These are phyloP conservation scores for Notolabrus celidotus DNA, from an alignment of 2,797 vertebrate genomes.

Conservation along the genomic window DNA sequence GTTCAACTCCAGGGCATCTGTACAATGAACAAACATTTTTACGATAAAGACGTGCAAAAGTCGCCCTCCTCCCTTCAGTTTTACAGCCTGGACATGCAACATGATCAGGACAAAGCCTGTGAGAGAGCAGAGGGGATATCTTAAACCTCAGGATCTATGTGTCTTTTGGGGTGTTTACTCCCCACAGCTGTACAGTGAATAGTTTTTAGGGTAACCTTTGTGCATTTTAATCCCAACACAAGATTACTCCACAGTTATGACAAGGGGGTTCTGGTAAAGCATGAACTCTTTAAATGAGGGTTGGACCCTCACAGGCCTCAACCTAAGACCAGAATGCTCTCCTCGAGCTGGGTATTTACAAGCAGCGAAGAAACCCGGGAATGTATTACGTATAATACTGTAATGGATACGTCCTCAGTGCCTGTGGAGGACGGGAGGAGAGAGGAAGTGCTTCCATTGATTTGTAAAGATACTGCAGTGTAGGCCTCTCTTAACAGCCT, in stretches of 20 bases:
- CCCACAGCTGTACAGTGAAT: conserved; percentile 53
- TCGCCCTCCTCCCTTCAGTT: conserved; percentile 16
- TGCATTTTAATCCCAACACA: conserved; percentile 28
- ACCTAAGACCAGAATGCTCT: conserved; percentile 35
- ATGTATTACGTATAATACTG: conserved; percentile 36
- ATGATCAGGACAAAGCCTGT: conserved; percentile 65
- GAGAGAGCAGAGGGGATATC: conserved; percentile 67
- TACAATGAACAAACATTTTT: conserved; percentile 76
- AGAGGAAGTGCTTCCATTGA: conserved; percentile 75
- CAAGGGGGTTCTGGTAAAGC: conserved; percentile 37
- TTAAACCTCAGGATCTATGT: conserved; percentile 69
- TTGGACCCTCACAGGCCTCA: conserved; percentile 21
- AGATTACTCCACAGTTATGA: conserved; percentile 27
- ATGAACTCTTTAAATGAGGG: conserved; percentile 27
- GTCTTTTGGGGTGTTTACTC: conserved; percentile 50
- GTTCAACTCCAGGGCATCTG: conserved; percentile 79
- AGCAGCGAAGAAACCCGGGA: conserved; percentile 48
- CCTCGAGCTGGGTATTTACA: conserved; percentile 49
- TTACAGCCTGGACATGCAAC: conserved; percentile 54
- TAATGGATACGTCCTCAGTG: conserved; percentile 58
- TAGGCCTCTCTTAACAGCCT: conserved; percentile 63
- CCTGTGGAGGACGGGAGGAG: conserved; percentile 59
- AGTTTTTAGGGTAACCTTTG: conserved; percentile 36
- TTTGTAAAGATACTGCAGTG: conserved; percentile 65
- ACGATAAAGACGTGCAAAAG: conserved; percentile 74